Evolutionary conservation across 2,888 invertebrate species (phyloP).

Genomic region (Metalampra italica): DNA sequence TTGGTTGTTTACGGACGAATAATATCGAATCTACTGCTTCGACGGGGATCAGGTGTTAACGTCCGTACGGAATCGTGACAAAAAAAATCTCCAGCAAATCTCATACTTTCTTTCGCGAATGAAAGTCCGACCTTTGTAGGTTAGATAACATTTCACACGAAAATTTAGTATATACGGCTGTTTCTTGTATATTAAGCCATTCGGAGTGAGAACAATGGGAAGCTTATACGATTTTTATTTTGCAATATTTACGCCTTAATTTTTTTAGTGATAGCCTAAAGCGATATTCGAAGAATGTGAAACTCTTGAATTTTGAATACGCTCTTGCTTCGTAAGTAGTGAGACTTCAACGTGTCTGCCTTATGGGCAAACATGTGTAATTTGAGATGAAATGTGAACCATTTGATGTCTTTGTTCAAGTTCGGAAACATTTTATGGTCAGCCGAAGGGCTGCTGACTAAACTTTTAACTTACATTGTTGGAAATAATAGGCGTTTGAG

Average conservation of each 20-base stretch:
- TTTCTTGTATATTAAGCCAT: not conserved
- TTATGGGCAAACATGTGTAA: slow-evolving; percentile 61
- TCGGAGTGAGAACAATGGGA: slow-evolving; percentile 3
- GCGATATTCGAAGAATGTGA: slow-evolving; percentile 46
- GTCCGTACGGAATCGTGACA: slow-evolving; percentile 60
- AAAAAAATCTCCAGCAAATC: slow-evolving; percentile 25
- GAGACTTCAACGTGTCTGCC: slow-evolving; percentile 35
- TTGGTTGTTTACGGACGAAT: slow-evolving; percentile 62
- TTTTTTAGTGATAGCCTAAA: slow-evolving; percentile 42
- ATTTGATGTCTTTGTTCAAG: slow-evolving; percentile 74
- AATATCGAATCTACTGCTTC: slow-evolving; percentile 33
- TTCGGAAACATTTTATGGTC: slow-evolving; percentile 53
- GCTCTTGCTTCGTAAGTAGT: slow-evolving; percentile 24
- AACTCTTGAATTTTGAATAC: slow-evolving; percentile 20
- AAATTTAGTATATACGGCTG: not conserved
- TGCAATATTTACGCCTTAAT: slow-evolving; percentile 9
- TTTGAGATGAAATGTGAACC: slow-evolving; percentile 74
- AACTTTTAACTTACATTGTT: slow-evolving; percentile 55
- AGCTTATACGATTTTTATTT: not conserved
- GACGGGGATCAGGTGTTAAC: slow-evolving; percentile 66
- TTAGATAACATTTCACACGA: not conserved
- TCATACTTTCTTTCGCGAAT: slow-evolving; percentile 20
- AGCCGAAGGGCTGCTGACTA: slow-evolving; percentile 61
- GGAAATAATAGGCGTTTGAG: slow-evolving; percentile 11
- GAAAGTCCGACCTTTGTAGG: slow-evolving; percentile 7